phyloP scores from a whole-genome alignment of 2,888 invertebrate species.

The Venusia cambrica region DNA sequence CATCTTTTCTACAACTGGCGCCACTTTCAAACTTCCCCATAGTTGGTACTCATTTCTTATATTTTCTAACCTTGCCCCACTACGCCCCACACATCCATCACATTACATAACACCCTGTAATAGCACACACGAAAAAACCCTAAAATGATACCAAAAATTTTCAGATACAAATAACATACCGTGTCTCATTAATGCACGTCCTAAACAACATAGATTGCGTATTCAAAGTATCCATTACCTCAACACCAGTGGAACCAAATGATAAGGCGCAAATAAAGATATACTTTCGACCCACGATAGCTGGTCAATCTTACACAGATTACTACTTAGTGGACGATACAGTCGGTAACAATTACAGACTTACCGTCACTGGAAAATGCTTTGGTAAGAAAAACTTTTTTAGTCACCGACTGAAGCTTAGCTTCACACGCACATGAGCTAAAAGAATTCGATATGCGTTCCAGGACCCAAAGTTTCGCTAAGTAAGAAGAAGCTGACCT shows the following conservation, averaged over 20 bases:
- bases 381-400: conserved; percentile 46
- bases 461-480: conserved; percentile 60
- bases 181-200: conserved; percentile 57
- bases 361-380: conserved; percentile 63
- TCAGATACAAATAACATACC: conserved; percentile 53
- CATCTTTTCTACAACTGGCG: no score
- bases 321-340: conserved; percentile 65
- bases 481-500: conserved; percentile 51
- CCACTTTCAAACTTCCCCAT: no score
- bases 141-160: conserved; percentile 34
- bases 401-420: not conserved
- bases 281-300: conserved; percentile 54
- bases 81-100: no score
- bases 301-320: conserved; percentile 64
- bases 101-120: no score
- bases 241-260: conserved; percentile 47
- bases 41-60: no score
- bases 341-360: conserved; percentile 48
- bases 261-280: conserved; percentile 49
- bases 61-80: no score
- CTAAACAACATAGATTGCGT: conserved; percentile 64
- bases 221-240: conserved; percentile 54
- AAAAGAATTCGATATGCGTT: conserved; percentile 8
- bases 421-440: not conserved
- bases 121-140: no score